Percentiles rank a stretch among this genome's conserved stretches.
Conservation (phyloP, 2,113 vertebrate genomes). For the Castor canadensis region DNA sequence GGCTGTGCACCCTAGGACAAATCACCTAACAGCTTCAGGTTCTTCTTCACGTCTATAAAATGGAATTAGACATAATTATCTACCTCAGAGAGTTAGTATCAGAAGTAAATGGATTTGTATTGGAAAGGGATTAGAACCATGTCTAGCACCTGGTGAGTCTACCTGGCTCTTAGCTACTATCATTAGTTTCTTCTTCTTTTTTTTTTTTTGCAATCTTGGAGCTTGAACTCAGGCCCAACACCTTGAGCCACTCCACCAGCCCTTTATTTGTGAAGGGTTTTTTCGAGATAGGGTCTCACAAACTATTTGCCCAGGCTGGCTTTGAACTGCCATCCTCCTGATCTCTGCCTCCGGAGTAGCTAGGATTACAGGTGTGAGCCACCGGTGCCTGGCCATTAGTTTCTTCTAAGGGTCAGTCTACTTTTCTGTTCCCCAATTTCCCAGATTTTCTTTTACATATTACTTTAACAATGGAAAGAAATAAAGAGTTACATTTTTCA, state of each 20-base stretch:
- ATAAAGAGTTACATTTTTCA: neutral
- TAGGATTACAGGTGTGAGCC: too few species aligned
- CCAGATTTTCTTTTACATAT: neutral
- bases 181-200: too few species aligned
- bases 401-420: neutral
- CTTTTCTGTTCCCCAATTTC: constrained; percentile 16
- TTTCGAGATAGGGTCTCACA: too few species aligned
- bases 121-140: neutral
- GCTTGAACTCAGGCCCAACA: too few species aligned
- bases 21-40: neutral
- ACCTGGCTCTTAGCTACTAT: neutral
- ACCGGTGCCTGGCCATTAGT: too few species aligned
- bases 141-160: neutral
- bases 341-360: too few species aligned
- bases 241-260: too few species aligned
- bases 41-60: neutral
- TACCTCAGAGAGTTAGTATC: neutral
- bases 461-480: constrained; percentile 18
- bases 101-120: neutral
- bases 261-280: too few species aligned
- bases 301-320: too few species aligned
- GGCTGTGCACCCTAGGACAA: neutral
- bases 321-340: too few species aligned
- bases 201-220: too few species aligned
- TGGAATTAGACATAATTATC: neutral